Conservation (phyloP, 2,797 vertebrate genomes). For the Champsocephalus esox region DNA sequence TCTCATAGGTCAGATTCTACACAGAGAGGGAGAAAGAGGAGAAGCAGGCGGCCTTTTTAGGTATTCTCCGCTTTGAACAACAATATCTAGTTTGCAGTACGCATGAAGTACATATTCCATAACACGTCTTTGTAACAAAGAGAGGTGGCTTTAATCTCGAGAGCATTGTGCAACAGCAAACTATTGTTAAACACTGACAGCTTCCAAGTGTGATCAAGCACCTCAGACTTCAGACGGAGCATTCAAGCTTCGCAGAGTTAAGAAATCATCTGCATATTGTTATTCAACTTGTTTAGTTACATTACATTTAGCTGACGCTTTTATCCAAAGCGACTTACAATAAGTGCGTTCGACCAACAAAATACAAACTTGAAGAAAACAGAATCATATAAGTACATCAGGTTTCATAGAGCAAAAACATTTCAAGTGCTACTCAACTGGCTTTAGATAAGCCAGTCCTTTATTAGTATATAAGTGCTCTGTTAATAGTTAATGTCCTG, state of each 20-base stretch:
- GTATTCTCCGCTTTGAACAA: background rate
- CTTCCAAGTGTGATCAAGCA: slow-evolving; percentile 41
- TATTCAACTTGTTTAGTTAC: background rate
- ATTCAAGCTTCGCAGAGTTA: slow-evolving; percentile 19
- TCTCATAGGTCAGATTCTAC: slow-evolving; percentile 98
- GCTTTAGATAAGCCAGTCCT: no score
- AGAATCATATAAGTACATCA: no score
- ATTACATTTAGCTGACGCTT: no score
- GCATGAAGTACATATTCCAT: slow-evolving; percentile 14
- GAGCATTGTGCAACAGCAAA: slow-evolving; percentile 36
- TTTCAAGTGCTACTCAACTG: no score
- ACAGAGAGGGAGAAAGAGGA: slow-evolving; percentile 36
- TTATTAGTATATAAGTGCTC: no score
- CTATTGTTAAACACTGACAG: slow-evolving; percentile 39
- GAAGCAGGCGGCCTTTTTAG: background rate
- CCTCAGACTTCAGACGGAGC: slow-evolving; percentile 22
- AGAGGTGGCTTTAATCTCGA: slow-evolving; percentile 32
- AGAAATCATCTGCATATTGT: slow-evolving; percentile 20
- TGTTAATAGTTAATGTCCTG: background rate
- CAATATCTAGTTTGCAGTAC: background rate
- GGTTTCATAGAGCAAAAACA: no score
- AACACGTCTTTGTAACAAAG: slow-evolving; percentile 38
- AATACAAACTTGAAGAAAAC: no score
- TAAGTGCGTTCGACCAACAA: no score
- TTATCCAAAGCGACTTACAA: no score